Evolutionary conservation across 2,113 vertebrate genomes (phyloP).

Genomic region (Taxidea taxus): DNA sequence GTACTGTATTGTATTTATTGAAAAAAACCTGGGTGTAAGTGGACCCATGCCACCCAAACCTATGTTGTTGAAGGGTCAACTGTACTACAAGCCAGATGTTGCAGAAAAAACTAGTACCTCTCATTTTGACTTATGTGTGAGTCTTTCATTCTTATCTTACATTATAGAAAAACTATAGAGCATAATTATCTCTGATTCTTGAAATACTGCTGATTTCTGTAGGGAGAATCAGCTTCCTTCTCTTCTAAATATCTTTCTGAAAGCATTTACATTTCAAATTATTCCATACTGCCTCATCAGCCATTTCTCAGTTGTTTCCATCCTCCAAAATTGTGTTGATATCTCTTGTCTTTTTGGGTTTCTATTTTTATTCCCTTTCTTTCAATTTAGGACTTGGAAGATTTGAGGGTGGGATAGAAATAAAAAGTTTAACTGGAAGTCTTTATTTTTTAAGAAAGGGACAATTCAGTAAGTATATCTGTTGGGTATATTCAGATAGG

Average conservation of each 20-base stretch:
- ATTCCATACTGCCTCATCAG: not conserved
- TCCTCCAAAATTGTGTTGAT: not conserved
- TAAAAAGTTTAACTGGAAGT: not conserved
- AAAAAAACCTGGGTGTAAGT: not conserved
- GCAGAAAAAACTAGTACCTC: not conserved
- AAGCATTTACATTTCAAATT: not conserved
- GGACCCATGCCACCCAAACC: not conserved
- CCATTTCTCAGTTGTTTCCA: not conserved
- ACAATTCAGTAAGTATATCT: not conserved
- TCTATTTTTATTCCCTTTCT: not conserved
- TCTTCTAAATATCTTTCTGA: not conserved
- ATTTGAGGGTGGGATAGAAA: not conserved
- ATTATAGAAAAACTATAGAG: not conserved
- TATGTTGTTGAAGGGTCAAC: not conserved
- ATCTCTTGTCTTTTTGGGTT: not conserved
- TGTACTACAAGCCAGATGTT: not conserved
- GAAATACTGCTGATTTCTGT: not conserved
- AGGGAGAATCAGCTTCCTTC: not conserved
- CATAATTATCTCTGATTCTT: not conserved
- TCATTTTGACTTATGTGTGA: not conserved
- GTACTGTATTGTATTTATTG: not conserved
- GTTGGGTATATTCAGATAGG: not conserved
- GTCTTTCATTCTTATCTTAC: not conserved
- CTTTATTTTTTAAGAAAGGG: conserved; percentile 6
- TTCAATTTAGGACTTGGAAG: not conserved